These are phyloP conservation scores for Sympetrum striolatum DNA, from an alignment of 2,888 invertebrate genomes.

Conservation along the genomic window DNA sequence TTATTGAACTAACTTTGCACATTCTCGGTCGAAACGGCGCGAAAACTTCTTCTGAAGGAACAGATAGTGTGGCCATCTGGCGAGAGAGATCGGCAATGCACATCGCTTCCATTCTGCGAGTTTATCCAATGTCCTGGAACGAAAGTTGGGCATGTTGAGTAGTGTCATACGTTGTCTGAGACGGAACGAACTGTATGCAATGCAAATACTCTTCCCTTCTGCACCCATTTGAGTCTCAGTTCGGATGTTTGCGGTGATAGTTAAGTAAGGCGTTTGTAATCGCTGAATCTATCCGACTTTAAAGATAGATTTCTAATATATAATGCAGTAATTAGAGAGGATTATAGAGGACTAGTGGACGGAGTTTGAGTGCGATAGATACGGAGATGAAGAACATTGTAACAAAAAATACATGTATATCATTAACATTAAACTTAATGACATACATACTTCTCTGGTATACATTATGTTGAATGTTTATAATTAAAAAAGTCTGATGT, in stretches of 20 bases:
- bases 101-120: not conserved
- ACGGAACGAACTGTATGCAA: not conserved
- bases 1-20: not conserved
- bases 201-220: not conserved
- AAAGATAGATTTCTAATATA: too few species aligned
- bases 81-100: not conserved
- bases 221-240: too few species aligned
- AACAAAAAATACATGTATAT: too few species aligned
- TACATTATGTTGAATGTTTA: too few species aligned
- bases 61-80: not conserved
- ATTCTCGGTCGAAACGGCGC: not conserved
- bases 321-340: too few species aligned
- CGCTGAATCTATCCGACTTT: too few species aligned
- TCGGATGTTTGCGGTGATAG: not conserved
- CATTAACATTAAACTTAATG: too few species aligned
- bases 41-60: not conserved
- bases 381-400: too few species aligned
- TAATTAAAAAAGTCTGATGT: too few species aligned
- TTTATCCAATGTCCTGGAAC: not conserved
- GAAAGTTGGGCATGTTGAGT: not conserved
- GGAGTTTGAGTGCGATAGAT: too few species aligned
- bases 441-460: too few species aligned
- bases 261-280: not conserved
- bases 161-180: not conserved
- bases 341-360: too few species aligned